Conservation (phyloP, 2,113 vertebrate genomes). For the Cyprichromis sp. region DNA sequence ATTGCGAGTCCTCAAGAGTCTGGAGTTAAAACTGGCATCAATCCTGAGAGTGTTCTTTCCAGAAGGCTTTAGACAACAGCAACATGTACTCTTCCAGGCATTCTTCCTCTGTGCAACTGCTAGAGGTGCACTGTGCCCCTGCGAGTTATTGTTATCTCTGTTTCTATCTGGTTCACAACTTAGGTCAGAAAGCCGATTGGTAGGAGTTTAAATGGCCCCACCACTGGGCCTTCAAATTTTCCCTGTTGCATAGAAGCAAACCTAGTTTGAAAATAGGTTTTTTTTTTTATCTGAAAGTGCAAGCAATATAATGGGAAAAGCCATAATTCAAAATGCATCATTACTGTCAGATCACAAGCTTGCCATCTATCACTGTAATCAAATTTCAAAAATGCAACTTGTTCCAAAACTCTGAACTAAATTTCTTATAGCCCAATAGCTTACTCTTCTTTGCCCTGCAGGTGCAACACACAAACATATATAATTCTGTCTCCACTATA, state of each 20-base stretch:
- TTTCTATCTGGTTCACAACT: background rate
- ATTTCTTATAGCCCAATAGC: background rate
- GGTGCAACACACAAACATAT: background rate
- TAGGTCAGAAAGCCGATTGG: background rate
- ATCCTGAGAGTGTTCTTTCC: background rate
- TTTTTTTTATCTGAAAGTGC: background rate
- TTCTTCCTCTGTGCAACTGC: background rate
- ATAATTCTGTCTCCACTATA: background rate
- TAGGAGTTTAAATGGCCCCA: background rate
- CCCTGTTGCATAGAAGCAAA: background rate
- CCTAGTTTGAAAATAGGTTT: background rate
- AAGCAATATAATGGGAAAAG: background rate
- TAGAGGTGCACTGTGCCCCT: background rate
- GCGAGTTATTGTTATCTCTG: background rate
- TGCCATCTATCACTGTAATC: background rate
- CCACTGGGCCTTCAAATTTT: background rate
- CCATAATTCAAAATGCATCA: background rate
- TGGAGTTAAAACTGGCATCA: background rate
- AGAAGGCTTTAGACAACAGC: background rate
- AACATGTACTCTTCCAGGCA: background rate
- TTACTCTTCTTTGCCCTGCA: background rate
- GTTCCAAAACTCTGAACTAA: background rate
- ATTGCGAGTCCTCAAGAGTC: background rate
- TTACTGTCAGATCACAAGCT: background rate
- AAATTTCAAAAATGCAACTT: background rate